These are phyloP conservation scores for Sparidentex hasta DNA, from an alignment of 2,797 vertebrate genomes.

Conservation along the genomic window DNA sequence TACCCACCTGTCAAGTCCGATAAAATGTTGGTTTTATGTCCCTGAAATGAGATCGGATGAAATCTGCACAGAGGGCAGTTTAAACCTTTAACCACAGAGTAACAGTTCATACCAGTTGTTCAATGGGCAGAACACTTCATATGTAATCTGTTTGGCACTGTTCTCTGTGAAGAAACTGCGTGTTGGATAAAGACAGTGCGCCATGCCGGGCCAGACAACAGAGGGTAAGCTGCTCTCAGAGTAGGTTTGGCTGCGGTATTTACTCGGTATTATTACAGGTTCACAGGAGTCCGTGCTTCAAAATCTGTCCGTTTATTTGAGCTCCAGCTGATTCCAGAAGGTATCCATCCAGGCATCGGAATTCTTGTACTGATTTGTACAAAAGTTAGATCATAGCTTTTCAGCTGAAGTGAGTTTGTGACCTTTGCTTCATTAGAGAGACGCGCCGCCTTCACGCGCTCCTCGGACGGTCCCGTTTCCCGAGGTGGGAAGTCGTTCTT, in stretches of 20 bases:
- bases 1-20: neutral
- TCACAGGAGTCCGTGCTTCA: neutral
- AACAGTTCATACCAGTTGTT: slow-evolving; percentile 1
- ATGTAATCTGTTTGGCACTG: slow-evolving; percentile 4
- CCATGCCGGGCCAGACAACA: neutral
- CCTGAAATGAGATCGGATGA: neutral
- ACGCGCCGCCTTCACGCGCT: neutral
- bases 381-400: too few relatives aligned
- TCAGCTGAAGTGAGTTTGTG: too few relatives aligned
- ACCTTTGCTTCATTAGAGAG: neutral
- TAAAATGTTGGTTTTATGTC: neutral
- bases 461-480: too few relatives aligned
- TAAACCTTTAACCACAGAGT: slow-evolving; percentile 13
- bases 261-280: neutral
- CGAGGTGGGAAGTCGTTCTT: too few relatives aligned
- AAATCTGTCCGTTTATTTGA: neutral
- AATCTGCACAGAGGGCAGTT: neutral
- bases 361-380: neutral
- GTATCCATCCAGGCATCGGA: neutral
- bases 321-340: neutral
- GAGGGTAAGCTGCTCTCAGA: neutral
- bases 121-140: neutral
- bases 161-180: slow-evolving; percentile 1
- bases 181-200: neutral
- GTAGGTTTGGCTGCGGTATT: neutral